These are phyloP conservation scores for Camponotus pennsylvanicus DNA, from an alignment of 1,140 invertebrate genomes.

Conservation along the genomic window DNA sequence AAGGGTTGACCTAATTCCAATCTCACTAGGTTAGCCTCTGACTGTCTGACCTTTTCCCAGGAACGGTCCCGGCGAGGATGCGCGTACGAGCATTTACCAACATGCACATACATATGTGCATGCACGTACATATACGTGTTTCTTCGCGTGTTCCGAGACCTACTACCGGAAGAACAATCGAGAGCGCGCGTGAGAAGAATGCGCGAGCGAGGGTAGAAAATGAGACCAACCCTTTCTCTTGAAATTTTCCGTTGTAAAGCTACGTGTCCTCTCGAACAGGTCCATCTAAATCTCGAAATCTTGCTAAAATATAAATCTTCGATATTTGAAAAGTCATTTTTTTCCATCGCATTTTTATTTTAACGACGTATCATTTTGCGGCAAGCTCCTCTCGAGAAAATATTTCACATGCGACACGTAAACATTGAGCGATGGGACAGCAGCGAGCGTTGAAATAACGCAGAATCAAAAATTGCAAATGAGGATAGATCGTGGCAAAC, in stretches of 20 bases:
- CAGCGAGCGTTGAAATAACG: neutral
- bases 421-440: neutral
- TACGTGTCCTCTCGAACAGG: too few relatives aligned
- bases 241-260: too few relatives aligned
- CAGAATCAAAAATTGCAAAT: conserved; percentile 8
- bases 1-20: conserved; percentile 79
- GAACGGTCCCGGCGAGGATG: conserved; percentile 63
- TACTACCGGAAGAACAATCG: neutral
- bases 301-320: neutral
- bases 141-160: neutral
- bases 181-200: neutral
- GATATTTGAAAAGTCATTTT: neutral
- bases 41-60: conserved; percentile 79
- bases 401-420: too few relatives aligned
- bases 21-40: conserved; percentile 74
- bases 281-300: neutral
- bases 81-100: conserved; percentile 15
- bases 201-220: neutral
- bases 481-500: conserved; percentile 25
- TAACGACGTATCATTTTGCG: neutral
- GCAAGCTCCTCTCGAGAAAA: too few relatives aligned
- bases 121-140: neutral
- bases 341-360: neutral
- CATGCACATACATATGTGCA: neutral
- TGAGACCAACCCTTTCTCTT: neutral